Percentiles rank a stretch among this genome's conserved stretches.
Evolutionary conservation across 2,113 vertebrate genomes (phyloP).

Genomic region (Limanda limanda): DNA sequence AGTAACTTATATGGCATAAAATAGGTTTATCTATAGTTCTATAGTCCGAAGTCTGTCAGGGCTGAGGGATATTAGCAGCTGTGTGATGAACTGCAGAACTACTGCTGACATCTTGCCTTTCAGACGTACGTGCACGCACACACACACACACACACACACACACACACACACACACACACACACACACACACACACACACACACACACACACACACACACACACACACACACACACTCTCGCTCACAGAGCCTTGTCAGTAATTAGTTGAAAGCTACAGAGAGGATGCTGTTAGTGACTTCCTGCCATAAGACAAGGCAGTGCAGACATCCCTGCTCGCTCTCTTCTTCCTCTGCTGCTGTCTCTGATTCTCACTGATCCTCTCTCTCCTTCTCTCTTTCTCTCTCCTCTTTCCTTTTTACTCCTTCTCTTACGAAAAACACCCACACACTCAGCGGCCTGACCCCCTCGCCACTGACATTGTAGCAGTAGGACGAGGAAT

Average conservation of each 20-base stretch:
- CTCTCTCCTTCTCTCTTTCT: not conserved
- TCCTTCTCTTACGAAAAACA: slow-evolving; percentile 5
- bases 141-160: too few species aligned
- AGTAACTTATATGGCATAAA: too few species aligned
- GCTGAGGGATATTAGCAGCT: slow-evolving; percentile 49
- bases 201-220: slow-evolving; percentile 15
- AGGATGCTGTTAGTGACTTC: slow-evolving; percentile 73
- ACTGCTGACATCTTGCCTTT: slow-evolving; percentile 35
- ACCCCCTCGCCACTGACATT: slow-evolving; percentile 22
- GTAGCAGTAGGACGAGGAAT: slow-evolving; percentile 65
- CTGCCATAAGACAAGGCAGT: slow-evolving; percentile 48
- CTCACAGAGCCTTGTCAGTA: slow-evolving; percentile 16
- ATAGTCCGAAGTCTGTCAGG: not conserved
- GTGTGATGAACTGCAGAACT: slow-evolving; percentile 37
- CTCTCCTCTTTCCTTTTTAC: not conserved
- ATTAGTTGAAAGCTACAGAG: slow-evolving; percentile 62
- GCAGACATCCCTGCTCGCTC: slow-evolving; percentile 32
- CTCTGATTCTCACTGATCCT: not conserved
- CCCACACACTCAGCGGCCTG: slow-evolving; percentile 16
- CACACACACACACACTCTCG: slow-evolving; percentile 23
- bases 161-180: slow-evolving; percentile 19
- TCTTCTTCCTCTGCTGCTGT: slow-evolving; percentile 15
- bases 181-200: slow-evolving; percentile 26
- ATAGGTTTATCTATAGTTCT: not conserved
- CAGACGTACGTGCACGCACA: too few species aligned